Evolutionary conservation across 2,113 vertebrate genomes (phyloP).

Genomic region (Pavo muticus): DNA sequence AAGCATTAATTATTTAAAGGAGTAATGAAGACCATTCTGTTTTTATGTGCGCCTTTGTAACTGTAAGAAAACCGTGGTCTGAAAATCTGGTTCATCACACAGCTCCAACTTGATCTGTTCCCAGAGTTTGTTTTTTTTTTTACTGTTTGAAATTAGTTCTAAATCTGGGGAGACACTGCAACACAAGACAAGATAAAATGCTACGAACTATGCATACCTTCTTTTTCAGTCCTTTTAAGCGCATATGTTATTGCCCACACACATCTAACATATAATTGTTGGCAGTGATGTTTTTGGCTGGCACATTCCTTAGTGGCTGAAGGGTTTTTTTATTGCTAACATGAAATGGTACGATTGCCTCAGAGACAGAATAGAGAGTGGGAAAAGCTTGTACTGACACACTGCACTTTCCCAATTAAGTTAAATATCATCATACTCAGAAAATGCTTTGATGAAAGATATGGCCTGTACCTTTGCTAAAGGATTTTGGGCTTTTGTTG

Average conservation of each 20-base stretch:
- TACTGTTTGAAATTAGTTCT: conserved; percentile 55
- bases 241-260: conserved; percentile 73
- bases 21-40: conserved; percentile 18
- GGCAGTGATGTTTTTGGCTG: conserved; percentile 71
- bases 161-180: conserved; percentile 61
- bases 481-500: conserved; percentile 28
- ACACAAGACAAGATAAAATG: conserved; percentile 57
- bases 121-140: neutral
- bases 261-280: conserved; percentile 71
- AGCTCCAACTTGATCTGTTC: conserved; percentile 42
- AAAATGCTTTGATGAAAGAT: conserved; percentile 25
- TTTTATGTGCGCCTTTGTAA: neutral
- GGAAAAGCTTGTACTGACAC: conserved; percentile 62
- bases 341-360: conserved; percentile 52
- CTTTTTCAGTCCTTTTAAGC: conserved; percentile 70
- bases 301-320: conserved; percentile 63
- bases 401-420: conserved; percentile 62
- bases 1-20: conserved; percentile 48
- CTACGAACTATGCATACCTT: conserved; percentile 62
- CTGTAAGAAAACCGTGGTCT: neutral
- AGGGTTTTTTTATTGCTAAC: conserved; percentile 58
- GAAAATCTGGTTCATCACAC: conserved; percentile 35
- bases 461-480: conserved; percentile 13
- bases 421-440: conserved; percentile 49
- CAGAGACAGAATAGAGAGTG: conserved; percentile 43